Evolutionary conservation across 2,113 vertebrate genomes (phyloP), one percentile per base, ranked within the genome.

Genomic region (Uropsilus gracilis): DNA sequence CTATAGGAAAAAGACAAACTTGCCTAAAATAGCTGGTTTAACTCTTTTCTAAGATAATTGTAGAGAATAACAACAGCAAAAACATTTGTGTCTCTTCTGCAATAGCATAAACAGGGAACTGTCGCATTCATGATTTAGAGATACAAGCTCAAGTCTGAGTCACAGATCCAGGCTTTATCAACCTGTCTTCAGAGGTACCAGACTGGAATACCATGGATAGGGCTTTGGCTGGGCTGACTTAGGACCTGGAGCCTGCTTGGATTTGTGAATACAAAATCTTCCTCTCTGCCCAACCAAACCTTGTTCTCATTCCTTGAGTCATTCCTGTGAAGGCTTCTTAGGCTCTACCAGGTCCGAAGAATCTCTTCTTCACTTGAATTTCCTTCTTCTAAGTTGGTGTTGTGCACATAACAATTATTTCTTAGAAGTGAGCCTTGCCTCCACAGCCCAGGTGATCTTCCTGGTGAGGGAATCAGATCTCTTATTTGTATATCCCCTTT

Each of bases 1-100:
- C 63, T 57, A 82, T 55, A 61, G 68, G 44, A 78, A 75, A 93
- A 89, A 64, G 34, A 91, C 16, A 89, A 4, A 91, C 32, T 61
- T 68, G 12, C 17, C 69, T 24, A 63, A 84, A 87, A 84, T 53
- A 57, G 16, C 13, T 85, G 61, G 46, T 16, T 80, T 76, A 82
- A 26, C 30, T 82, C 42, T 89, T 93, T 93, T 94, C 55, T 89
- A 75, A 89, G 73, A 73, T 89, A 63, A 86, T 78, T 91, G 37
- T 61, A 37, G 78, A 78, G 32, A 86, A 63, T 34, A 90, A 59
- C 44, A 71, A 59, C 5, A 72, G 8, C 32, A 50, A 69, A 89
- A 46, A 0, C 8, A 37, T 78, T 53, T 61, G 34, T 66, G 28
- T 89, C 50, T 91, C 10, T 86, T 87, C 82, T 82, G 55, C 37